phyloP scores from a whole-genome alignment of 2,113 vertebrate genomes.

The Oostethus manadensis region DNA sequence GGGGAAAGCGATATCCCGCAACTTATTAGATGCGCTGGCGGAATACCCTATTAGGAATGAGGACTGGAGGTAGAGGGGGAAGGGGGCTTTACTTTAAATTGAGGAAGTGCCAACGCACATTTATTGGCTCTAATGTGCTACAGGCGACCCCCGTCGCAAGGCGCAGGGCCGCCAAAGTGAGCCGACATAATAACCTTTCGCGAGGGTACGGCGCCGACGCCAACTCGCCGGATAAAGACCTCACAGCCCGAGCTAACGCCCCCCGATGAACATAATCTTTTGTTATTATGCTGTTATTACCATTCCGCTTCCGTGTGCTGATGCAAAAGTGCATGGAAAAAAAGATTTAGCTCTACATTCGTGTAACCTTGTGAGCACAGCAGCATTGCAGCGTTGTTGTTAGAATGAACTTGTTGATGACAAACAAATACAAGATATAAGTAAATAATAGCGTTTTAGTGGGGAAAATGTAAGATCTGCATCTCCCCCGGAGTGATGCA shows the following conservation, averaged over 20 bases:
- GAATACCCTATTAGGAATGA: constrained; percentile 79
- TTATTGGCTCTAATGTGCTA: constrained; percentile 81
- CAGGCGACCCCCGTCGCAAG: constrained; percentile 61
- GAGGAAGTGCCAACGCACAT: constrained; percentile 82
- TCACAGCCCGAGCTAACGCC: constrained; percentile 59
- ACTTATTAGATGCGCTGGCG: constrained; percentile 69
- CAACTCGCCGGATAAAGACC: constrained; percentile 70
- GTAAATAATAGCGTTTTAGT: too few relatives aligned
- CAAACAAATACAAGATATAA: too few relatives aligned
- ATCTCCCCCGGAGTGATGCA: too few relatives aligned
- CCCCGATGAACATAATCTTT: constrained; percentile 72
- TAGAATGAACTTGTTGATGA: too few relatives aligned
- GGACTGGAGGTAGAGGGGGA: constrained; percentile 62
- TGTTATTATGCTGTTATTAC: constrained; percentile 76
- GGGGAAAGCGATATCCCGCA: constrained; percentile 55
- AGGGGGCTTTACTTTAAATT: constrained; percentile 81
- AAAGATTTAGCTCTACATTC: constrained; percentile 28
- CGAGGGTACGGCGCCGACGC: constrained; percentile 59
- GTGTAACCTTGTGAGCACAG: constrained; percentile 45
- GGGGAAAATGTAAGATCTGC: too few relatives aligned
- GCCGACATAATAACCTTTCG: constrained; percentile 75
- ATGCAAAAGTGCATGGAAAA: constrained; percentile 11
- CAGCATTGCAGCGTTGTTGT: too few relatives aligned
- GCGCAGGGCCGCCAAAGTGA: constrained; percentile 58
- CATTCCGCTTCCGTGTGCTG: constrained; percentile 42